Percentiles rank a stretch among this genome's conserved stretches.
Evolutionary conservation across 1,140 invertebrate genomes (phyloP).

Genomic region (Tenebrio molitor): DNA sequence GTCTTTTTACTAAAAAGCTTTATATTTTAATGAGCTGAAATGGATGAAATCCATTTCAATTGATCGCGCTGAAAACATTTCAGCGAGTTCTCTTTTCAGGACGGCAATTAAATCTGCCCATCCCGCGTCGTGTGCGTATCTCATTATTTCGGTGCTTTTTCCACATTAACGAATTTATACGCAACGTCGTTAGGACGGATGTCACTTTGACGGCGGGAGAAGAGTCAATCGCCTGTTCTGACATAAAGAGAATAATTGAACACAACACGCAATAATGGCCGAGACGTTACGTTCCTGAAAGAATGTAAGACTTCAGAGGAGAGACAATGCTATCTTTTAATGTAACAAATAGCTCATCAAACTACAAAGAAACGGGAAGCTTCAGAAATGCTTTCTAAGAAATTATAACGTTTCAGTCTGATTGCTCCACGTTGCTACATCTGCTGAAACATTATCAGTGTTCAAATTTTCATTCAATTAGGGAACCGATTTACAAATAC

Average conservation of each 20-base stretch:
- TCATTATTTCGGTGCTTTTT: not conserved
- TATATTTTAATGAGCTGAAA: slow-evolving; percentile 44
- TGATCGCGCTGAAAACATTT: slow-evolving; percentile 38
- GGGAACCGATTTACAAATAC: not conserved
- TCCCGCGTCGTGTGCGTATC: slow-evolving; percentile 8
- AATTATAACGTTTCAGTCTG: slow-evolving; percentile 36
- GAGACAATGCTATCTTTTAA: slow-evolving; percentile 35
- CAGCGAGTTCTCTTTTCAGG: not conserved
- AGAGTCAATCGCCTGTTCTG: slow-evolving; percentile 17
- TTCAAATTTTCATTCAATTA: slow-evolving; percentile 6
- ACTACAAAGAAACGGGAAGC: slow-evolving; percentile 29
- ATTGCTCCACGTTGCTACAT: slow-evolving; percentile 12
- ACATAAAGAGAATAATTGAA: slow-evolving; percentile 24
- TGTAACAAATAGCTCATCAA: slow-evolving; percentile 40
- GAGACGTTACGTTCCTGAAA: slow-evolving; percentile 5
- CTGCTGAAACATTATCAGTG: slow-evolving; percentile 1
- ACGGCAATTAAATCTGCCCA: slow-evolving; percentile 30
- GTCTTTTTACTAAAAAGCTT: slow-evolving; percentile 42
- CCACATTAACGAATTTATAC: not conserved
- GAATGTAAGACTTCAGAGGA: slow-evolving; percentile 9
- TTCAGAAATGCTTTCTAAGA: slow-evolving; percentile 36
- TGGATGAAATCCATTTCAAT: slow-evolving; percentile 44
- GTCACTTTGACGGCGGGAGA: not conserved
- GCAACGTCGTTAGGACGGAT: not conserved
- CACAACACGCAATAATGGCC: slow-evolving; percentile 25